Evolutionary conservation across 2,888 invertebrate genomes (phyloP).

Genomic region (Entomobrya multifasciata): DNA sequence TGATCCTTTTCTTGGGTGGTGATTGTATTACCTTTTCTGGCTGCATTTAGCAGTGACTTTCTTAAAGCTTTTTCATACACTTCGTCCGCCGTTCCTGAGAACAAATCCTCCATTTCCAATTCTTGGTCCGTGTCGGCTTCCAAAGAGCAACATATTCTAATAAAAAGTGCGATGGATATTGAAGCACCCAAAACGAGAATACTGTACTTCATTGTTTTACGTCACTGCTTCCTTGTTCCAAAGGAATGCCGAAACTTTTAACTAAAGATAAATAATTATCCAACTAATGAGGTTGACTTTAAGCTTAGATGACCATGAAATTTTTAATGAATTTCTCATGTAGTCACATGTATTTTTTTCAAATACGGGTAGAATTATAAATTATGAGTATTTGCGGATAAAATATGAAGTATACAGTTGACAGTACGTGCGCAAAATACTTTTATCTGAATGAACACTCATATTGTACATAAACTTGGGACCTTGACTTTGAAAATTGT

Average conservation of each 20-base stretch:
- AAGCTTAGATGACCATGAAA: constrained; percentile 52
- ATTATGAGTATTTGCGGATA: neutral
- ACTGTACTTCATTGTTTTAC: constrained; percentile 76
- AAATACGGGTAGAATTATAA: neutral
- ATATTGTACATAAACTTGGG: neutral
- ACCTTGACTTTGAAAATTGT: constrained; percentile 59
- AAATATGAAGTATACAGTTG: neutral
- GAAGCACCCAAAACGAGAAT: constrained; percentile 76
- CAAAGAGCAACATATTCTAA: constrained; percentile 70
- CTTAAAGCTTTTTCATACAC: constrained; percentile 37
- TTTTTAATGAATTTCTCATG: neutral
- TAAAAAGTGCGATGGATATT: constrained; percentile 75
- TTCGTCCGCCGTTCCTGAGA: constrained; percentile 46
- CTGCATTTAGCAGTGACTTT: neutral
- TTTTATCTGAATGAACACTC: too few species aligned
- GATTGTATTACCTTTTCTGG: neutral
- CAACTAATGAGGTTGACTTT: constrained; percentile 33
- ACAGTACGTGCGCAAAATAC: neutral
- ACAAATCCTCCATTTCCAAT: neutral
- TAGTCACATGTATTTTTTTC: constrained; percentile 42
- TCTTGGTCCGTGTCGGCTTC: constrained; percentile 38
- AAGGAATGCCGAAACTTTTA: neutral
- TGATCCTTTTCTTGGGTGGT: neutral
- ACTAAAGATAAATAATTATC: neutral
- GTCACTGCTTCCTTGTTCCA: constrained; percentile 26